Conservation (phyloP, 1,140 invertebrate species). For the Ridgeia piscesae region DNA sequence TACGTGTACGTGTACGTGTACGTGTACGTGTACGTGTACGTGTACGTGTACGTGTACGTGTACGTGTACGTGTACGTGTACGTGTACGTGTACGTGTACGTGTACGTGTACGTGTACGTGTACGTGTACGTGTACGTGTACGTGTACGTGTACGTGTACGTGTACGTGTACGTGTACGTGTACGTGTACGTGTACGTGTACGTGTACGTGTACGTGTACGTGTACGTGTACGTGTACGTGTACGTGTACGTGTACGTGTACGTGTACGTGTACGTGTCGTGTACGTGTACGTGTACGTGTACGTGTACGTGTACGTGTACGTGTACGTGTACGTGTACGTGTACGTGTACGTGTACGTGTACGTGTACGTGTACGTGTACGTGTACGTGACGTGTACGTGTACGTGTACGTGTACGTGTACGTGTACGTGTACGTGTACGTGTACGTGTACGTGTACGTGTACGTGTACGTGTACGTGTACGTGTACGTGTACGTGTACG, state of each 20-base stretch:
- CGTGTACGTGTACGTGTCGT: too few species aligned
- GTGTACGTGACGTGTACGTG: too few species aligned
- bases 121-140: constrained; percentile 8
- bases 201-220: background rate
- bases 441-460: constrained; percentile 11
- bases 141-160: constrained; percentile 5
- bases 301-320: constrained; percentile 10
- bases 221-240: background rate
- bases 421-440: background rate
- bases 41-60: constrained; percentile 10
- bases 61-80: background rate
- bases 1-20: too few species aligned
- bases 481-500: constrained; percentile 18
- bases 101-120: constrained; percentile 1
- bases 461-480: constrained; percentile 21
- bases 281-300: too few species aligned
- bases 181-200: constrained; percentile 19
- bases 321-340: constrained; percentile 15
- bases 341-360: background rate
- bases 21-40: constrained; percentile 16
- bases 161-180: background rate
- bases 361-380: too few species aligned
- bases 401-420: too few species aligned
- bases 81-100: background rate
- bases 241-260: constrained; percentile 12